phyloP scores from a whole-genome alignment of 2,113 vertebrate species.

The Callaeas wilsoni region DNA sequence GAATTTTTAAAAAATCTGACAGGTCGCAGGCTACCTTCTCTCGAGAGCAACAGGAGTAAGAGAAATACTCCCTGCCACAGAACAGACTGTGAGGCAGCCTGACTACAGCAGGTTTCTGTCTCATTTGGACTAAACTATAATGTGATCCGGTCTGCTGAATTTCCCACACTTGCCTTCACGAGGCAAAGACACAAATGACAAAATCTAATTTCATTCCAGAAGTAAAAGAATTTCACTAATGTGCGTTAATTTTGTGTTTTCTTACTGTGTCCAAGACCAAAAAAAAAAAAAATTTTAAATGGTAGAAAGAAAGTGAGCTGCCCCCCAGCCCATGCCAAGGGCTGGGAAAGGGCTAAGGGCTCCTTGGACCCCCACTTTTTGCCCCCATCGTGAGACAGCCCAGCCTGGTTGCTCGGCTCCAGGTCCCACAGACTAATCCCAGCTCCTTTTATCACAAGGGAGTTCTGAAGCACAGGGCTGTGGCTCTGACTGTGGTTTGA shows the following conservation, averaged over 20 bases:
- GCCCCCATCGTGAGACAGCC: fast-evolving
- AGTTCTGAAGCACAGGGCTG: neutral
- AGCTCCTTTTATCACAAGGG: neutral
- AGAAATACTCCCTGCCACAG: neutral
- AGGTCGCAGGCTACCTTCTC: neutral
- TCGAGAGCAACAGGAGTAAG: neutral
- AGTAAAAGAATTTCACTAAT: neutral
- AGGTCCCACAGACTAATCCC: fast-evolving
- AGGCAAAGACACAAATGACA: neutral
- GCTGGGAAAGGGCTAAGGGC: fast-evolving
- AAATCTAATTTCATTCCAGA: neutral
- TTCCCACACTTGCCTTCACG: neutral
- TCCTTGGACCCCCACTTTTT: fast-evolving
- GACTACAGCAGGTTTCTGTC: neutral
- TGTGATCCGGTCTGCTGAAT: fast-evolving
- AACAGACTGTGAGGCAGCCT: neutral
- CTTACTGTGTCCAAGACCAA: neutral
- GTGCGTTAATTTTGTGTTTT: neutral
- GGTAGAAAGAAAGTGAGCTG: neutral
- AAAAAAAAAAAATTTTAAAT: fast-evolving
- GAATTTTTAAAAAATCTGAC: neutral
- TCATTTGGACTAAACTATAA: neutral
- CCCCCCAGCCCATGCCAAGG: too few species aligned
- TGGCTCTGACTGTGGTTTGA: neutral
- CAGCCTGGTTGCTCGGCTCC: neutral